Evolutionary conservation across 2,113 vertebrate genomes (phyloP).

Genomic region (Microcebus griseorufus): DNA sequence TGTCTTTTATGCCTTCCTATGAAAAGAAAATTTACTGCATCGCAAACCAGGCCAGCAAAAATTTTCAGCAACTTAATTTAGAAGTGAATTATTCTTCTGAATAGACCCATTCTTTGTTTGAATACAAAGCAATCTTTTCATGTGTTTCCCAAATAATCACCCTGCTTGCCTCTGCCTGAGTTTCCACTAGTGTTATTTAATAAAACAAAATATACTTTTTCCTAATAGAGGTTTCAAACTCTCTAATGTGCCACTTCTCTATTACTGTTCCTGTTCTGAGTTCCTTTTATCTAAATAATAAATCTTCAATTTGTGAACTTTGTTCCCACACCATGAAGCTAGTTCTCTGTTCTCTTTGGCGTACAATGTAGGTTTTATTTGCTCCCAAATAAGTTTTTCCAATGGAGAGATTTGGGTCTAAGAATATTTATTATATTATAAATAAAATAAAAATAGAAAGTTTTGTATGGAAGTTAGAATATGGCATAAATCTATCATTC

Average conservation of each 20-base stretch:
- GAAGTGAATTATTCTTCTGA: slow-evolving; percentile 74
- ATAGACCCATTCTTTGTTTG: slow-evolving; percentile 70
- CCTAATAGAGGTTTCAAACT: slow-evolving; percentile 44
- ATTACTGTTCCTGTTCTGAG: slow-evolving; percentile 14
- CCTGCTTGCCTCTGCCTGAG: slow-evolving; percentile 62
- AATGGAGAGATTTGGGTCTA: slow-evolving; percentile 50
- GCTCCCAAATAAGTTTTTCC: slow-evolving; percentile 68
- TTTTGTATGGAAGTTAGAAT: slow-evolving; percentile 55
- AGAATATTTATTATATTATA: slow-evolving; percentile 62
- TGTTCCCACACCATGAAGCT: slow-evolving; percentile 54
- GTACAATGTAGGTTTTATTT: slow-evolving; percentile 65
- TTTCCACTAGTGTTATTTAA: slow-evolving; percentile 68
- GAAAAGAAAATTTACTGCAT: slow-evolving; percentile 73
- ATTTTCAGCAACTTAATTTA: slow-evolving; percentile 69
- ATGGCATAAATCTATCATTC: slow-evolving; percentile 36
- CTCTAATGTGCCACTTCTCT: slow-evolving; percentile 26
- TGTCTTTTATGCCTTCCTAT: slow-evolving; percentile 66
- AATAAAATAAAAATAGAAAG: slow-evolving; percentile 63
- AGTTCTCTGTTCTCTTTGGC: slow-evolving; percentile 67
- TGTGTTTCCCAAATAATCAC: slow-evolving; percentile 53
- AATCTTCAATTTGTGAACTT: slow-evolving; percentile 61
- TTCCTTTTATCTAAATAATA: slow-evolving; percentile 74
- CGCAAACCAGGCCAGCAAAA: slow-evolving; percentile 53
- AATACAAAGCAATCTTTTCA: slow-evolving; percentile 73
- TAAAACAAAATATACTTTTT: slow-evolving; percentile 70